Evolutionary conservation across 1,140 invertebrate species (phyloP).

Genomic region (Drosophila dunni): DNA sequence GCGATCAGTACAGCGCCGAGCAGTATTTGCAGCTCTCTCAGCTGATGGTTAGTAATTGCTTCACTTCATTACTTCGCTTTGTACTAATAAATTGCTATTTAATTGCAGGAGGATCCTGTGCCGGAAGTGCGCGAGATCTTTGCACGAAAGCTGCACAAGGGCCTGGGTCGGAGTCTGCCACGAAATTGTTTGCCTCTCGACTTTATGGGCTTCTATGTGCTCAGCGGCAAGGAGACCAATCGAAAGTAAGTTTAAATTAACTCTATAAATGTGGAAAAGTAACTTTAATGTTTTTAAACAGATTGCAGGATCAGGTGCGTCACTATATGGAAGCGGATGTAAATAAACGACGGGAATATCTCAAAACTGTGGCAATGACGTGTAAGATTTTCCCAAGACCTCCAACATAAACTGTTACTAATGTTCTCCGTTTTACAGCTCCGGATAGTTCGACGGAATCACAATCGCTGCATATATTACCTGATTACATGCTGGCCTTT

Average conservation of each 20-base stretch:
- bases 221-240: constrained; percentile 94
- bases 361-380: constrained; percentile 90
- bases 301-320: constrained; percentile 71
- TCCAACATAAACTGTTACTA: background rate
- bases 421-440: constrained; percentile 35
- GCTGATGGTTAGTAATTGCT: constrained; percentile 88
- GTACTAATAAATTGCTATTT: constrained; percentile 69
- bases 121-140: constrained; percentile 96
- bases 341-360: constrained; percentile 94
- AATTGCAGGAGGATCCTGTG: constrained; percentile 90
- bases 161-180: constrained; percentile 91
- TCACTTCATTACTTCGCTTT: background rate
- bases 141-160: constrained; percentile 96
- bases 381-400: constrained; percentile 37
- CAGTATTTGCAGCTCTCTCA: constrained; percentile 97
- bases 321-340: constrained; percentile 89
- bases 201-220: constrained; percentile 98
- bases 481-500: constrained; percentile 98
- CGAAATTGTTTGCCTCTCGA: constrained; percentile 96
- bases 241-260: constrained; percentile 84
- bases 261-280: too few species aligned
- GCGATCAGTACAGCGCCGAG: constrained; percentile 96
- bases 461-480: constrained; percentile 94
- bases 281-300: constrained; percentile 19
- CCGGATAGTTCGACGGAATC: constrained; percentile 85